Percentiles rank a stretch among this genome's conserved stretches.
These are phyloP conservation scores for Orthosia incerta DNA, from an alignment of 2,888 invertebrate species.

Conservation along the genomic window DNA sequence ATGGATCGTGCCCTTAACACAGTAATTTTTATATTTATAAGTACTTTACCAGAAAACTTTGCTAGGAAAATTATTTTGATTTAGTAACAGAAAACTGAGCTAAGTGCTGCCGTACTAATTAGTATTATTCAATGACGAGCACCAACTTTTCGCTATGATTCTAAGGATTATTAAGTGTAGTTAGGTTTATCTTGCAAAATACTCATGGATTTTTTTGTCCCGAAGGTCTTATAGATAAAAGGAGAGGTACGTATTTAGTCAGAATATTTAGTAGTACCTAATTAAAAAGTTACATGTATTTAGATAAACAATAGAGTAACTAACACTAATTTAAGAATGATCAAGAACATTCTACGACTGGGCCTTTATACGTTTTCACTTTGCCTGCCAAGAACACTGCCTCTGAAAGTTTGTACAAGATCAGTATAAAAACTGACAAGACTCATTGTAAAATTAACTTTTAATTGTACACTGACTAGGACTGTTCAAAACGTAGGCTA, in stretches of 20 bases:
- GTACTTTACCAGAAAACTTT: neutral
- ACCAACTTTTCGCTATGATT: neutral
- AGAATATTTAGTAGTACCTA: conserved; percentile 26
- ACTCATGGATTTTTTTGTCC: conserved; percentile 68
- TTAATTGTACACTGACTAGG: neutral
- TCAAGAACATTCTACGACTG: neutral
- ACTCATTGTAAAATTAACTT: neutral
- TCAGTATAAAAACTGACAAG: conserved; percentile 4
- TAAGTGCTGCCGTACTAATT: neutral
- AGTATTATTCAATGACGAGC: neutral
- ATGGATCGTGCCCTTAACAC: conserved; percentile 26
- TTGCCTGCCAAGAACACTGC: neutral
- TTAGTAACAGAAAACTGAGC: neutral
- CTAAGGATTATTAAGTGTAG: neutral
- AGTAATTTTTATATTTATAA: conserved; percentile 9
- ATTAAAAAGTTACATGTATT: neutral
- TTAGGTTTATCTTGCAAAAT: conserved; percentile 16
- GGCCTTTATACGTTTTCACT: neutral
- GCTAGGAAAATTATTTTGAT: neutral
- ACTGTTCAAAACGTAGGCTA: neutral
- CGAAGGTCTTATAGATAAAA: conserved; percentile 72
- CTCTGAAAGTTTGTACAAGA: neutral
- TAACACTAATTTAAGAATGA: neutral
- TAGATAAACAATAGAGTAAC: neutral
- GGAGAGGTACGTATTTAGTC: conserved; percentile 72